phyloP scores from a whole-genome alignment of 2,113 vertebrate genomes.

The Dicrurus megarhynchus region DNA sequence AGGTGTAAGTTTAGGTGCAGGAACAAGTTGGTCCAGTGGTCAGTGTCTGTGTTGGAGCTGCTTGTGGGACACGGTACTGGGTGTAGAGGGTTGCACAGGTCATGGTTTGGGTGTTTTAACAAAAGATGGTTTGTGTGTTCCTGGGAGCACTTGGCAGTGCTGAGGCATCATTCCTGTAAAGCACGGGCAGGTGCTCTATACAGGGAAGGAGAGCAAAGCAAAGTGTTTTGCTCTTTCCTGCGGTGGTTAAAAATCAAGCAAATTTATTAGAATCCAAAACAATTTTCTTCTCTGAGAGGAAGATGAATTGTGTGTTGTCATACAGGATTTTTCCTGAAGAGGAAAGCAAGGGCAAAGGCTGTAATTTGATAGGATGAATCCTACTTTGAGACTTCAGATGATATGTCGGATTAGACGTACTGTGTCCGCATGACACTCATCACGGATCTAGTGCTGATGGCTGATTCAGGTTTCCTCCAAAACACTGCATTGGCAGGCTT shows the following conservation, averaged over 20 bases:
- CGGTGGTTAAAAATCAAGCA: background rate
- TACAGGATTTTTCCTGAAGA: conserved; percentile 25
- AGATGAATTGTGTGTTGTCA: background rate
- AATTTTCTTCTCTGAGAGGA: background rate
- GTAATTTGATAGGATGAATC: conserved; percentile 37
- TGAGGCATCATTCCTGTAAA: background rate
- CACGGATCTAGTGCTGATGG: background rate
- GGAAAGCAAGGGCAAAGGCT: conserved; percentile 29
- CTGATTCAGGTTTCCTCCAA: background rate
- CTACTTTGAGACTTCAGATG: conserved; percentile 46
- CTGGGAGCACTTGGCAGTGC: background rate
- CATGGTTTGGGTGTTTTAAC: background rate
- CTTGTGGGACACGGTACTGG: background rate
- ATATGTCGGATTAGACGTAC: background rate
- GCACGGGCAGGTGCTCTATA: fast-evolving
- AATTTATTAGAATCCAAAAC: background rate
- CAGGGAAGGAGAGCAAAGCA: background rate
- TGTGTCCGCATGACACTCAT: background rate
- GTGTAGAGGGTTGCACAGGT: background rate
- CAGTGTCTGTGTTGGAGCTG: background rate
- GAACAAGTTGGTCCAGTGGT: background rate
- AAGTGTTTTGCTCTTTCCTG: background rate
- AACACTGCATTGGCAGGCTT: background rate
- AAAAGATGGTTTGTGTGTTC: background rate
- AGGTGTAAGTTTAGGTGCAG: background rate